A percentile compares a stretch with the other conserved stretches of the same genome.
phyloP scores from a whole-genome alignment of 2,888 invertebrate genomes.

The Trichopria drosophilae region DNA sequence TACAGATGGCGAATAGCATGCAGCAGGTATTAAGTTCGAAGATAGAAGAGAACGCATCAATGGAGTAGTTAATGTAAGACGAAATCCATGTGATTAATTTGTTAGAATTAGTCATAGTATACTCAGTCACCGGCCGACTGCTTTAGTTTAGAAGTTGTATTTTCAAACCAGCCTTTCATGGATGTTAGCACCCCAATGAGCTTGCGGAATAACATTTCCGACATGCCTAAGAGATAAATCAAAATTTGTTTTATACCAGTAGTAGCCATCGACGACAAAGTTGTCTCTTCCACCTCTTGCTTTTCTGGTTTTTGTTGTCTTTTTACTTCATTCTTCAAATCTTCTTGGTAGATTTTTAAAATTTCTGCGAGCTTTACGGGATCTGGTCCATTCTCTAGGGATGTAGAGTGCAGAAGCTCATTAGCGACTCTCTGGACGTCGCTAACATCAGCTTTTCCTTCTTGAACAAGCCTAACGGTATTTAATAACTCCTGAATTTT shows the following conservation, averaged over 20 bases:
- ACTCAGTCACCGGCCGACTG: conserved; percentile 33
- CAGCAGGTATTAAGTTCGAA: conserved; percentile 10
- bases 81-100: conserved; percentile 28
- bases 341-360: conserved; percentile 47
- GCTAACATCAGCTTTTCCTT: conserved; percentile 48
- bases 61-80: conserved; percentile 15
- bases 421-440: conserved; percentile 48
- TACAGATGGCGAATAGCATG: conserved; percentile 24
- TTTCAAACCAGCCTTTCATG: conserved; percentile 43
- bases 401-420: conserved; percentile 45
- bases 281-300: conserved; percentile 16
- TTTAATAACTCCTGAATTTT: conserved; percentile 56
- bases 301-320: conserved; percentile 43
- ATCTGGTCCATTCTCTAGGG: conserved; percentile 50
- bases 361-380: conserved; percentile 53
- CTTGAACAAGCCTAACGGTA: conserved; percentile 51
- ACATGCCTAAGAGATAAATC: conserved; percentile 43
- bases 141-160: conserved; percentile 38
- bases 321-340: conserved; percentile 55
- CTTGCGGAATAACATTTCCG: conserved; percentile 43
- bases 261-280: conserved; percentile 32
- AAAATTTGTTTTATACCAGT: conserved; percentile 53
- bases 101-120: conserved; percentile 24
- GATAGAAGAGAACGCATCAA: conserved; percentile 18
- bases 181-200: conserved; percentile 45